These are phyloP conservation scores for Dinomys branickii DNA, from an alignment of 2,113 vertebrate species.

Conservation along the genomic window DNA sequence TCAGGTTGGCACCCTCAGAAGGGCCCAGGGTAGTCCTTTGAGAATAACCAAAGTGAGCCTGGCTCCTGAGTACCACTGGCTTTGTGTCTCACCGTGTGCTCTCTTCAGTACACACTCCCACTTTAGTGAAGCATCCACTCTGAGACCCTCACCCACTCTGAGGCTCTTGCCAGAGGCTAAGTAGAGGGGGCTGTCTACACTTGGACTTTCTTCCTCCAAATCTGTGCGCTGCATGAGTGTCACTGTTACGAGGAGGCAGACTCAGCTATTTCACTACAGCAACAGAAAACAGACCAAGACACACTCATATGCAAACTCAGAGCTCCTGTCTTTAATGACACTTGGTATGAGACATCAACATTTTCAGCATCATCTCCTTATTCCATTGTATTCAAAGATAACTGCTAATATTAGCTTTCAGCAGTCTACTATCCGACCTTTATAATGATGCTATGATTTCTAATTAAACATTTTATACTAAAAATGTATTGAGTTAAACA, in stretches of 20 bases:
- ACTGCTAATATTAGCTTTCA: conserved; percentile 60
- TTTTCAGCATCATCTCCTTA: background rate
- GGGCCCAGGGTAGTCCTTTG: background rate
- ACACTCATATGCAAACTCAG: background rate
- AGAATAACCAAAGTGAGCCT: no score
- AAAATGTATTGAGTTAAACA: conserved; percentile 54
- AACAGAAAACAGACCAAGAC: background rate
- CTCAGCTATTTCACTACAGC: background rate
- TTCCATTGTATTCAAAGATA: conserved; percentile 28
- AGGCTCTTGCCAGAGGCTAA: background rate
- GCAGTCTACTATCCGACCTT: conserved; percentile 52
- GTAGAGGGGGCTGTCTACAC: background rate
- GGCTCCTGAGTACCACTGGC: background rate
- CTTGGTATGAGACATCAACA: background rate
- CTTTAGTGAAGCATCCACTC: background rate
- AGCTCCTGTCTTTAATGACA: background rate
- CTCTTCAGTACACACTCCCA: background rate
- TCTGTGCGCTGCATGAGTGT: background rate
- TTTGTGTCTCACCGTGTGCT: background rate
- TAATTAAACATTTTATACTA: conserved; percentile 61
- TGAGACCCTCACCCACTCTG: background rate
- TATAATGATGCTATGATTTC: conserved; percentile 43
- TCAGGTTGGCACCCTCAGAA: background rate
- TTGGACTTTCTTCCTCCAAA: background rate
- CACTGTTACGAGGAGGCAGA: background rate